These are phyloP conservation scores for Apoda limacodes DNA, from an alignment of 2,888 invertebrate genomes.

Conservation along the genomic window DNA sequence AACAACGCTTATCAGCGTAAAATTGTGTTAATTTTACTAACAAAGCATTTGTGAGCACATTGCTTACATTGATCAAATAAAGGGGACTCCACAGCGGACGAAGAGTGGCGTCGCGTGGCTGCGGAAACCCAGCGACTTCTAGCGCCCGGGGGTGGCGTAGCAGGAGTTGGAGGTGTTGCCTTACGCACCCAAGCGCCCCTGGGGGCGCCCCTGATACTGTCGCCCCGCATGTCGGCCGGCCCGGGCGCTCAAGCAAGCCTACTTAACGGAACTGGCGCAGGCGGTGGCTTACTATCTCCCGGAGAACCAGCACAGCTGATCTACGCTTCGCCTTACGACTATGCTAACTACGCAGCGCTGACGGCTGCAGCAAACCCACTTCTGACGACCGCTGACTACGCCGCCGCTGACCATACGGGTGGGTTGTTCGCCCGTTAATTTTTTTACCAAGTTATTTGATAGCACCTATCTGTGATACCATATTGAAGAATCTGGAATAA, in stretches of 20 bases:
- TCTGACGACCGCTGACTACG: slow-evolving; percentile 84
- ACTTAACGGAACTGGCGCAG: slow-evolving; percentile 62
- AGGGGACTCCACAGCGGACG: slow-evolving; percentile 76
- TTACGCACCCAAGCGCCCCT: slow-evolving; percentile 80
- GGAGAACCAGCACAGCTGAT: slow-evolving; percentile 85
- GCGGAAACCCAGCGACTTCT: slow-evolving; percentile 84
- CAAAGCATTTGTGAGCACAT: slow-evolving; percentile 5
- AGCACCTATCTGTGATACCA: too few species aligned
- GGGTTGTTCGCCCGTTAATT: slow-evolving; percentile 77
- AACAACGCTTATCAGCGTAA: too few species aligned
- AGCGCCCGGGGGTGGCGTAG: slow-evolving; percentile 60
- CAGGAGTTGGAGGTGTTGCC: slow-evolving; percentile 71
- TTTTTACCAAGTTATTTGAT: slow-evolving; percentile 5
- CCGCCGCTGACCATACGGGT: slow-evolving; percentile 92
- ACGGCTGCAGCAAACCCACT: slow-evolving; percentile 82
- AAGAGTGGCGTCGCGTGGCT: slow-evolving; percentile 87
- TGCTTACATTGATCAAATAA: slow-evolving; percentile 54
- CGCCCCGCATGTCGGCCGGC: slow-evolving; percentile 88
- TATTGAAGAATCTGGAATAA: too few species aligned
- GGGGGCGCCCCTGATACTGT: slow-evolving; percentile 93
- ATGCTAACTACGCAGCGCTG: slow-evolving; percentile 92
- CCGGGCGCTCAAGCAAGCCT: slow-evolving; percentile 80
- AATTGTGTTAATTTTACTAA: slow-evolving; percentile 4
- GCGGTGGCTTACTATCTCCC: slow-evolving; percentile 65
- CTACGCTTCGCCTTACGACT: slow-evolving; percentile 86